These are phyloP conservation scores for Oncorhynchus masou DNA, from an alignment of 2,113 vertebrate genomes.

Conservation along the genomic window DNA sequence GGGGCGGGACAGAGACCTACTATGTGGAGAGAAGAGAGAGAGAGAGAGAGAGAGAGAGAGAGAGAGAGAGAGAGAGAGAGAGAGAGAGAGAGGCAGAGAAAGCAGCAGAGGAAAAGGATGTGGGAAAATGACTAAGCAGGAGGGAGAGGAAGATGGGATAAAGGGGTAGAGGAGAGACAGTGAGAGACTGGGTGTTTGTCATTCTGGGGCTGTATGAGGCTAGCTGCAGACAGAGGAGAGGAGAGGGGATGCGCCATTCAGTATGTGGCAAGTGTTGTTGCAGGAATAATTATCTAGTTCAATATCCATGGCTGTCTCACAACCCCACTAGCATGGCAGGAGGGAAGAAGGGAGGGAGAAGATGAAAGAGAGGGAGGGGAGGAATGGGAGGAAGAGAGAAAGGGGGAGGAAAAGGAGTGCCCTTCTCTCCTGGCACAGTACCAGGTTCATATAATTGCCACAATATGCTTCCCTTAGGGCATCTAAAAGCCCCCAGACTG, in stretches of 20 bases:
- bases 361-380: slow-evolving; percentile 17
- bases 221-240: slow-evolving; percentile 60
- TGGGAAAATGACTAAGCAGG: slow-evolving; percentile 10
- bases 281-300: slow-evolving; percentile 65
- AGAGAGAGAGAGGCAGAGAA: background rate
- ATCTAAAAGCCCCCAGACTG: slow-evolving; percentile 38
- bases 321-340: slow-evolving; percentile 13
- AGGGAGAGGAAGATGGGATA: background rate
- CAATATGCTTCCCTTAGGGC: slow-evolving; percentile 46
- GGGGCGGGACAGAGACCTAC: background rate
- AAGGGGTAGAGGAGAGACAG: background rate
- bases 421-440: slow-evolving; percentile 34
- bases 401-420: slow-evolving; percentile 18
- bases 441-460: slow-evolving; percentile 32
- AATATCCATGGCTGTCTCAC: slow-evolving; percentile 44
- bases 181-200: slow-evolving; percentile 63
- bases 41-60: slow-evolving; percentile 9
- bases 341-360: slow-evolving; percentile 15
- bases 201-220: slow-evolving; percentile 70
- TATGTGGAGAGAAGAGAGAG: background rate
- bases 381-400: slow-evolving; percentile 15
- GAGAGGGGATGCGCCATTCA: slow-evolving; percentile 57
- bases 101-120: background rate
- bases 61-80: slow-evolving; percentile 14
- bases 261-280: slow-evolving; percentile 62